Conservation (phyloP, 2,113 vertebrate genomes). For the Polypterus bichir region DNA sequence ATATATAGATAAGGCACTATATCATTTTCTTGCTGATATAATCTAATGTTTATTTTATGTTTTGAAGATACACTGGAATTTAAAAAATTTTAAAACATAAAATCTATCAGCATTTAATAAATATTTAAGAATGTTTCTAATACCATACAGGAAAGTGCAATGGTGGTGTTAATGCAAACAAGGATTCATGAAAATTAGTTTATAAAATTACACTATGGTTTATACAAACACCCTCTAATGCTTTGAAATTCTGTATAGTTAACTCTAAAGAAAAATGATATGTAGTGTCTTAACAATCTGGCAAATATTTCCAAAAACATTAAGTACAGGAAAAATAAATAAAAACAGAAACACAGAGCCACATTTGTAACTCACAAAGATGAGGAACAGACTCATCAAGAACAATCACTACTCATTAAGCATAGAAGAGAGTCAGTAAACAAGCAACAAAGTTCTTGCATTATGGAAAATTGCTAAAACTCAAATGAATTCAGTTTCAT, state of each 20-base stretch:
- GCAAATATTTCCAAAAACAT: constrained; percentile 64
- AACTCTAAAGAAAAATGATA: constrained; percentile 36
- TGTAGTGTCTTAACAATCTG: constrained; percentile 56
- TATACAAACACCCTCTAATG: constrained; percentile 75
- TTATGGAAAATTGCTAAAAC: constrained; percentile 40
- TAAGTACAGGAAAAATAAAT: constrained; percentile 69
- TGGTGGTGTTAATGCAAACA: constrained; percentile 61
- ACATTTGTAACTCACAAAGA: constrained; percentile 61
- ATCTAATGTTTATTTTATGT: constrained; percentile 81
- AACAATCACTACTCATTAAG: constrained; percentile 77
- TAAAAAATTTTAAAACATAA: constrained; percentile 84
- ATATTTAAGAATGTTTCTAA: constrained; percentile 62
- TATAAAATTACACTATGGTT: constrained; percentile 73
- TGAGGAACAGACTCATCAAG: constrained; percentile 65
- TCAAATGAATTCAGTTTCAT: constrained; percentile 42
- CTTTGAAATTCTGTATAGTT: constrained; percentile 40
- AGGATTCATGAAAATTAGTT: constrained; percentile 63
- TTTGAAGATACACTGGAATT: constrained; percentile 82
- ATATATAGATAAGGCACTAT: too few species aligned
- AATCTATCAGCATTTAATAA: constrained; percentile 80
- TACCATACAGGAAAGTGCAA: constrained; percentile 64
- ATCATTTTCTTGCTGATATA: constrained; percentile 33
- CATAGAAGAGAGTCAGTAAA: constrained; percentile 48
- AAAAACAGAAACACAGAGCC: constrained; percentile 51
- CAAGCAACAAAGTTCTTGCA: constrained; percentile 57